These are phyloP conservation scores for Scyliorhinus canicula DNA, from an alignment of 2,797 vertebrate species.

Conservation along the genomic window DNA sequence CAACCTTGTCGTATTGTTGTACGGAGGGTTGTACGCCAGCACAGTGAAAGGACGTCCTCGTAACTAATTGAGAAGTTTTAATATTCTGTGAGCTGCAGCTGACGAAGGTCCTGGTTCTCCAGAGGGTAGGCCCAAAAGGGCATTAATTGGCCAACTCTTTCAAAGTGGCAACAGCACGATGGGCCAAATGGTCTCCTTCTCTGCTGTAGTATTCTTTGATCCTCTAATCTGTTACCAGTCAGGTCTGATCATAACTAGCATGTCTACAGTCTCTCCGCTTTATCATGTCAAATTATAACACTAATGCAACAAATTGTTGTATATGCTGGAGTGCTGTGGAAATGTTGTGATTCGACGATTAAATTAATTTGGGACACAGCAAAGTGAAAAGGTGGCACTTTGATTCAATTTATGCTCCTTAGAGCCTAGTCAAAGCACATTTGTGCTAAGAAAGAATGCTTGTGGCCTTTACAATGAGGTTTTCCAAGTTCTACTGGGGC, in stretches of 20 bases:
- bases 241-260: background rate
- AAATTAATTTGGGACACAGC: background rate
- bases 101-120: background rate
- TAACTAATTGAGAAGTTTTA: background rate
- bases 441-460: background rate
- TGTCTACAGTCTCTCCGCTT: background rate
- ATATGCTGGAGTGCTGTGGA: background rate
- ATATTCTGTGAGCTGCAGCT: background rate
- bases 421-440: background rate
- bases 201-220: background rate
- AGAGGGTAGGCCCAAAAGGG: background rate
- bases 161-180: background rate
- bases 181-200: background rate
- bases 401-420: slow-evolving; percentile 4
- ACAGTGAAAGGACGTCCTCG: background rate
- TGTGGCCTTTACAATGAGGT: background rate
- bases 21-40: background rate
- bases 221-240: background rate
- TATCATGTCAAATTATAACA: background rate
- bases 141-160: background rate
- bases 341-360: background rate
- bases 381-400: background rate
- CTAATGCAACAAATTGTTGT: background rate
- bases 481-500: background rate
- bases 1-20: background rate